Evolutionary conservation across 2,888 invertebrate genomes (phyloP), one percentile per base, ranked within the genome.

Genomic region (Lasioglossum calceatum): DNA sequence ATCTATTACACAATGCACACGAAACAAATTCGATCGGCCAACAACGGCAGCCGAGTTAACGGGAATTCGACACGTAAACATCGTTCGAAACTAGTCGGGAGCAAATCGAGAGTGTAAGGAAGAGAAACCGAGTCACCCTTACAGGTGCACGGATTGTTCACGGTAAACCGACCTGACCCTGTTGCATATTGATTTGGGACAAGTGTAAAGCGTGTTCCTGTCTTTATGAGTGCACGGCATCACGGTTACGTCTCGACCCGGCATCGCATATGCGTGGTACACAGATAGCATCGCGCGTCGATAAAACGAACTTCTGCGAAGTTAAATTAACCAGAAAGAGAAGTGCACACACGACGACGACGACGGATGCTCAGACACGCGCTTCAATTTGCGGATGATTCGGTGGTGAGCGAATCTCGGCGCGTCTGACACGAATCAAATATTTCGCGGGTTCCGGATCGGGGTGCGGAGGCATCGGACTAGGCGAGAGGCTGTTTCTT

Each of bases 141-240:
- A 27, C 47, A 58, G 32, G 71, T 79, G 70, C 77, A 32, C 47
- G 58, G 80, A 80, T 81, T 73, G 44, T 78, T 76, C 44, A 47
- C 47, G 14, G 61, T 71, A 27, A 64, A 70, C 67, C 67, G 61
- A 76, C 42, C 61, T 81, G 79, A 36, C 72, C 73, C 73, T 79
- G 77, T 77, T 84, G 77, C 71, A 71, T 79, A 81, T 87, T 79
- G 81, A 87, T 87, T 84, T 27, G 73, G 27, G 64, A 77, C 82
- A 50, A 71, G 84, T 32, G 81, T 81, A 79, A 77, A 74, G 81
- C 81, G 73, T 74, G 72, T 82, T 79, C 72, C 44, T 58, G 36
- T 71, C n/a, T 86, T 80, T 81, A 58, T 54, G 61, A 23, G 67
- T 47, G 5, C 14, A 61, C 44, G 32, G 71, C 27, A n/a, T 39